Evolutionary conservation across 2,888 invertebrate species (phyloP).

Genomic region (Oasisia sp.): DNA sequence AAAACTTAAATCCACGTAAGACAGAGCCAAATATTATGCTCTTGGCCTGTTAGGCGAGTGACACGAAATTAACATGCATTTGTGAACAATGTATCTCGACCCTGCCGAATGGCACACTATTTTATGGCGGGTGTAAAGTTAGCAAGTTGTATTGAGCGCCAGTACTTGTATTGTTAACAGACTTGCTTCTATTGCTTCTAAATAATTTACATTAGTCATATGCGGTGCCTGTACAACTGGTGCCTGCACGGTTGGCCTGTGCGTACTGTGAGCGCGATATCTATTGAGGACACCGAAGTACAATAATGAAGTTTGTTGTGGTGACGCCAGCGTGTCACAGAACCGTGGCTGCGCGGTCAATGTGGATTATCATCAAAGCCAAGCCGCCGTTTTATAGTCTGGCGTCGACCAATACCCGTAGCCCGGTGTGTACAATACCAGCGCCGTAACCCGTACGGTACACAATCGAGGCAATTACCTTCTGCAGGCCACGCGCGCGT

Average conservation of each 20-base stretch:
- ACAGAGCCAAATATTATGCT: background rate
- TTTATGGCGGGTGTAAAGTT: background rate
- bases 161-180: background rate
- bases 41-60: background rate
- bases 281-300: background rate
- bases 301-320: background rate
- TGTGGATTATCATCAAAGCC: background rate
- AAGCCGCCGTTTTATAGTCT: background rate
- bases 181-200: background rate
- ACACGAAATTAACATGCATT: background rate
- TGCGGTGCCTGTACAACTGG: background rate
- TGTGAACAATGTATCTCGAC: background rate
- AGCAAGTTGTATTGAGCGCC: background rate
- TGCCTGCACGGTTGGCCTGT: background rate
- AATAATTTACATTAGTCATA: background rate
- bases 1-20: background rate
- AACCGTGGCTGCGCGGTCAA: background rate
- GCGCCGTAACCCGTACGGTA: background rate
- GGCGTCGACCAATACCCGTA: background rate
- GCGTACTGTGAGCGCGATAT: background rate
- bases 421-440: background rate
- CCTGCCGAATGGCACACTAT: background rate
- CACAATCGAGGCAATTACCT: background rate
- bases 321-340: background rate
- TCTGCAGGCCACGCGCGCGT: background rate